Base-by-base conservation (phyloP, 2,797 vertebrate genomes). In the Acridotheres tristis region DNA sequence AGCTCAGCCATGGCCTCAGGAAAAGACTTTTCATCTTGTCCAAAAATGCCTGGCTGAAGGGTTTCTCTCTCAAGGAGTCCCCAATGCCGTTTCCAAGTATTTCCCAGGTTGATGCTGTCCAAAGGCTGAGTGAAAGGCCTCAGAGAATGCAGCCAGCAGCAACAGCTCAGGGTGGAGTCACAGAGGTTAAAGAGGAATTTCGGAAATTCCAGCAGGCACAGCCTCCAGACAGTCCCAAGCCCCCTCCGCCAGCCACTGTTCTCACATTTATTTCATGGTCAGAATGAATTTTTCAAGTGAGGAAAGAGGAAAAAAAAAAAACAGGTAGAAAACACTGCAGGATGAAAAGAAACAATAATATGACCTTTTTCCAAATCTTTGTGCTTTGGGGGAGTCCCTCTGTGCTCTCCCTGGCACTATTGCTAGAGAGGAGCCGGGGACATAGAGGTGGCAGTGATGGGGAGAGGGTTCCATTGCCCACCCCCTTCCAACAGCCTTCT, bases 31-130 rank as follows among this genome's bases (percentile, higher is more conserved):
- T 36, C 34, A 3, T 27, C 43, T 18, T 23, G 7, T 22, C 74
- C 0, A 0, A 38, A 87, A 72, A 21, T 0, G 1, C 25, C 25
- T 30, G 58, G 71, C 54, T 34, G 42, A 8, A 27, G 26, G 42
- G 57, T 42, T 36, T 65, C 7, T 68, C 76, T 48, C 62, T 45
- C 20, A 13, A 20, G 79, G 34, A 62, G 29, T 23, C 21, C 38
- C 42, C 0, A 40, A 0, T 14, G 61, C 59, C 4, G 0, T 22
- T 34, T 71, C 63, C 63, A 19, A 63, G 63, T 30, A 12, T n/a
- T 82, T 67, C 36, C 50, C 48, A n/a, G 36, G 54, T 48, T 84
- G 80, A 74, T 40, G 23, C 42, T 42, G 5, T 7, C 27, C 4
- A 16, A 45, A 38, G 12, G 22, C 9, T 2, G 58, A 67, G 45